Conservation (phyloP, 2,797 vertebrate species). For the Pitangus sulphuratus region DNA sequence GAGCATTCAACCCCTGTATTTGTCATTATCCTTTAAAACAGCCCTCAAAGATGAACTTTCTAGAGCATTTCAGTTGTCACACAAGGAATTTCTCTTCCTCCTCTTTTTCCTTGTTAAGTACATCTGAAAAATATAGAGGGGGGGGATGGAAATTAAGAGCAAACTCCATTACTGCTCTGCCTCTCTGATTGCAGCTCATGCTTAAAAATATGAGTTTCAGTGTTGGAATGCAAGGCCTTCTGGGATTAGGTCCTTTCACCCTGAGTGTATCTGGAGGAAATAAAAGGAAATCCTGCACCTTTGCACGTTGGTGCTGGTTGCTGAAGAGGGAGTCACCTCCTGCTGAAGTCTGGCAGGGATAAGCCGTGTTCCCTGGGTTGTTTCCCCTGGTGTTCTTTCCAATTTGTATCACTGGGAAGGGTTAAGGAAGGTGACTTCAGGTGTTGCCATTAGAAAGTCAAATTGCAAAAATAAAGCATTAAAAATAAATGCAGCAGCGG, state of each 20-base stretch:
- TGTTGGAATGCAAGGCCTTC: neutral
- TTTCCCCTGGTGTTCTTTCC: neutral
- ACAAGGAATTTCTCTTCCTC: neutral
- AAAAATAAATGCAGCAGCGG: neutral
- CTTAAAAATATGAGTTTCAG: neutral
- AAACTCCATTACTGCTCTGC: neutral
- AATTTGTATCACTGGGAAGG: neutral
- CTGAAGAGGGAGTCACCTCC: neutral
- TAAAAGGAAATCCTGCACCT: neutral
- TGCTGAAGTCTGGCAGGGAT: neutral
- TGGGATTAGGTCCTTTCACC: neutral
- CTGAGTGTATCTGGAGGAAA: neutral
- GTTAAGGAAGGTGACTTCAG: conserved; percentile 55
- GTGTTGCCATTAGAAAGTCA: conserved; percentile 33
- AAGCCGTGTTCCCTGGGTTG: neutral
- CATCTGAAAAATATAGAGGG: neutral
- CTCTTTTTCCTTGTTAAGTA: neutral
- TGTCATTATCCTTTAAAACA: neutral
- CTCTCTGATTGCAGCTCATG: neutral
- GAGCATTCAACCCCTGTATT: neutral
- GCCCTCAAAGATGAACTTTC: neutral
- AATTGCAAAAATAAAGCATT: conserved; percentile 29
- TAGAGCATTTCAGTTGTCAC: neutral
- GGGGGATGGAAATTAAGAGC: neutral
- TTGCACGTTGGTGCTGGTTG: fast-evolving